Conservation (phyloP, 2,113 vertebrate species). For the Chitala chitala region DNA sequence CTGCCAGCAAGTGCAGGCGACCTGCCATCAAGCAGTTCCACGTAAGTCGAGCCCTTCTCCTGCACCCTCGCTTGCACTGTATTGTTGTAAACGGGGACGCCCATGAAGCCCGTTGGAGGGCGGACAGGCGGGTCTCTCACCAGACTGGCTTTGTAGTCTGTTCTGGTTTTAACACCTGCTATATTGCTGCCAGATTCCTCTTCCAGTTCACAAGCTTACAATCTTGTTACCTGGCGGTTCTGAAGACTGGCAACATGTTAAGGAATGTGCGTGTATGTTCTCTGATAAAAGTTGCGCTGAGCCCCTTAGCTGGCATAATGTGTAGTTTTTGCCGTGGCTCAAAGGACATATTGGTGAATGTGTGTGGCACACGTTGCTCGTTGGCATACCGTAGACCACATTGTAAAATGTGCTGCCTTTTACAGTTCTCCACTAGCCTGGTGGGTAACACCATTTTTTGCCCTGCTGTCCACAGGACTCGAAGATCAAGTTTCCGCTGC, state of each 20-base stretch:
- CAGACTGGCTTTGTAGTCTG: slow-evolving; percentile 32
- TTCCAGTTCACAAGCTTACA: slow-evolving; percentile 48
- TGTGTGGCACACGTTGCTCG: no score
- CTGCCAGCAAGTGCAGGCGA: slow-evolving; percentile 91
- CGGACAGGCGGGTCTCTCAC: slow-evolving; percentile 45
- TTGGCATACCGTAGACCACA: no score
- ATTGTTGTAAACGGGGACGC: no score
- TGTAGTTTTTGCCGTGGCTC: no score
- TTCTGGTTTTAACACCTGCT: slow-evolving; percentile 39
- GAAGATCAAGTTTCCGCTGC: slow-evolving; percentile 98
- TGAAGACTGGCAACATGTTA: slow-evolving; percentile 43
- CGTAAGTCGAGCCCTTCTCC: slow-evolving; percentile 60
- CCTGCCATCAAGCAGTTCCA: slow-evolving; percentile 98
- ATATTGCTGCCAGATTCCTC: slow-evolving; percentile 51
- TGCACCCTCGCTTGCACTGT: no score
- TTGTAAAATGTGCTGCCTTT: no score
- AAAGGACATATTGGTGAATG: no score
- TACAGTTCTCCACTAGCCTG: neutral
- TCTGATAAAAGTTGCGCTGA: neutral
- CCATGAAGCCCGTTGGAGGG: neutral
- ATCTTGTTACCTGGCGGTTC: slow-evolving; percentile 46
- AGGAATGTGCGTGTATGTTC: neutral
- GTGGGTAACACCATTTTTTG: neutral
- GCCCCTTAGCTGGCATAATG: no score
- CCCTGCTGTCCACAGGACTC: slow-evolving; percentile 72